Conservation (phyloP, 37 sponge, comb jelly and placozoan genomes). For the Diacarnus erythraeanus region DNA sequence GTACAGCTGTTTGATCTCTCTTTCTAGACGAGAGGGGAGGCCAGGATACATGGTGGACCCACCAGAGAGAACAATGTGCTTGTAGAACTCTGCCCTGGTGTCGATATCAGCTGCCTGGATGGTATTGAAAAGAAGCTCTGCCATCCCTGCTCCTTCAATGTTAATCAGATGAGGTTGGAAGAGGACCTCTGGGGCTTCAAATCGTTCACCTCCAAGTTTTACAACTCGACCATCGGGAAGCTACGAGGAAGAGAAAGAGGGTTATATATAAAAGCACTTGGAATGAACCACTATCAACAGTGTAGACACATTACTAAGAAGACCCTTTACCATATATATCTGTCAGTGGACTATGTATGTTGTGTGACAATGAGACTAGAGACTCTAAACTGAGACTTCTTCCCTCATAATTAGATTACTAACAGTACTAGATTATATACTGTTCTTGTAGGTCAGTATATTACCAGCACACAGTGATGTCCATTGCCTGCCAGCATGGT, state of each 20-base stretch:
- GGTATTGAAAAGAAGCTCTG: conserved; percentile 97
- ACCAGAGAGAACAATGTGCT: conserved; percentile 98
- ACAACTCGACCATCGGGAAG: conserved; percentile 97
- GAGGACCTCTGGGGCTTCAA: conserved; percentile 95
- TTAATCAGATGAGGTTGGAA: conserved; percentile 99
- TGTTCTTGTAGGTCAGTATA: too few species aligned
- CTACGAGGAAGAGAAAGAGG: conserved; percentile 22
- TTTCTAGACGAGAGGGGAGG: conserved; percentile 95
- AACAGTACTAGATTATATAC: too few species aligned
- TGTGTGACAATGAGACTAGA: too few species aligned
- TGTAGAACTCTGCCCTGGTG: conserved; percentile 96
- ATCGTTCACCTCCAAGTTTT: conserved; percentile 97
- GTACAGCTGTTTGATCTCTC: conserved; percentile 99
- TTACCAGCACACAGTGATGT: neutral
- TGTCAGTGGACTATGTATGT: too few species aligned
- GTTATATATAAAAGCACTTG: too few species aligned
- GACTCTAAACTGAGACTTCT: too few species aligned
- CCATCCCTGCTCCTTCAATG: conserved; percentile 93
- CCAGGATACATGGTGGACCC: conserved; percentile 99
- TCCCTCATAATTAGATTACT: too few species aligned
- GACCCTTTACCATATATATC: neutral
- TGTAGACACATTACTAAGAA: too few species aligned
- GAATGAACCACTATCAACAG: too few species aligned
- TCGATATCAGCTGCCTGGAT: conserved; percentile 99
- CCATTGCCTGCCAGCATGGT: neutral